phyloP scores from a whole-genome alignment of 1,140 invertebrate genomes.

The Whitmania pigra region DNA sequence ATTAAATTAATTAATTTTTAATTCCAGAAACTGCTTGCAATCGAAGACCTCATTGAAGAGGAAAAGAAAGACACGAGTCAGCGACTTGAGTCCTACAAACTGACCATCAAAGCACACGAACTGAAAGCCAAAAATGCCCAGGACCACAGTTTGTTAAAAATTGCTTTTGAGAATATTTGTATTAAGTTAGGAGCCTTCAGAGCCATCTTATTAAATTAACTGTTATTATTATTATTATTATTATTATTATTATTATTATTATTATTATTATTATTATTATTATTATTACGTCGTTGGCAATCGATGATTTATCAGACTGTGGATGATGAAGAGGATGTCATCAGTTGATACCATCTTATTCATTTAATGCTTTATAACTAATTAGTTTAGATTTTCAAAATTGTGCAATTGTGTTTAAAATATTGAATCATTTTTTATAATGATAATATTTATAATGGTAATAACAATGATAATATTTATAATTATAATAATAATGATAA shows the following conservation, averaged over 20 bases:
- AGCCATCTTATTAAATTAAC: too few relatives aligned
- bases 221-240: not conserved
- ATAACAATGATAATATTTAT: too few relatives aligned
- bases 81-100: conserved; percentile 89
- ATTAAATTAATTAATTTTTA: not conserved
- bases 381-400: too few relatives aligned
- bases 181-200: too few relatives aligned
- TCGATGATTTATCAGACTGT: too few relatives aligned
- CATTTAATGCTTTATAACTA: too few relatives aligned
- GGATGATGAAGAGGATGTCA: too few relatives aligned
- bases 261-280: not conserved
- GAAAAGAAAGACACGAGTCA: conserved; percentile 78
- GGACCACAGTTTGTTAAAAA: conserved; percentile 65
- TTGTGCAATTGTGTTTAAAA: too few relatives aligned
- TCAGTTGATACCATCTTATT: too few relatives aligned
- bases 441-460: too few relatives aligned
- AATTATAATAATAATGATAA: too few relatives aligned
- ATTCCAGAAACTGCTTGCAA: conserved; percentile 72
- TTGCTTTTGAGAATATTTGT: not conserved
- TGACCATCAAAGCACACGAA: conserved; percentile 91
- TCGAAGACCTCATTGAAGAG: conserved; percentile 86
- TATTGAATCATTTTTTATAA: too few relatives aligned
- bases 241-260: not conserved
- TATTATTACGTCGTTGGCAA: not conserved
- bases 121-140: conserved; percentile 92